Conservation (phyloP, 2,888 invertebrate species). For the Volucella zonaria region DNA sequence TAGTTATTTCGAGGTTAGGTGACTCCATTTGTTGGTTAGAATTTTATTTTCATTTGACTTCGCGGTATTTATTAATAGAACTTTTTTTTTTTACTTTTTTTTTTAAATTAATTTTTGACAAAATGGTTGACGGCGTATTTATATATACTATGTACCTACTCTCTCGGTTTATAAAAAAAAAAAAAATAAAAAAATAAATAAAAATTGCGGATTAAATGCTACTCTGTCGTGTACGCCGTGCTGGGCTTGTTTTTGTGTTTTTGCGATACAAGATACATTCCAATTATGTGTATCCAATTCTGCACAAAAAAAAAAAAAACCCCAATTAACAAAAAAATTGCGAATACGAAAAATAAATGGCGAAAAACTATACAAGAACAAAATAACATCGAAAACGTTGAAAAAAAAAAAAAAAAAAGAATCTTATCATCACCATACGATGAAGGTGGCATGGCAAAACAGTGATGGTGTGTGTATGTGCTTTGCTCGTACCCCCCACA, state of each 20-base stretch:
- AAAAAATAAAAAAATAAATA: not conserved
- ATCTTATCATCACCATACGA: constrained; percentile 56
- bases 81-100: constrained; percentile 35
- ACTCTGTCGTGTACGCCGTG: constrained; percentile 2
- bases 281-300: constrained; percentile 53
- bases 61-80: constrained; percentile 71
- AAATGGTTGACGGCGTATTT: constrained; percentile 70
- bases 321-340: not conserved
- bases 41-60: constrained; percentile 49
- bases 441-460: constrained; percentile 48
- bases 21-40: constrained; percentile 72
- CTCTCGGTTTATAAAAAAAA: constrained; percentile 16
- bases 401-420: constrained; percentile 22
- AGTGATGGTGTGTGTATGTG: constrained; percentile 30
- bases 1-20: constrained; percentile 69
- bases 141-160: constrained; percentile 37
- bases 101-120: constrained; percentile 31
- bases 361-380: constrained; percentile 1
- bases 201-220: no score
- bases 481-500: constrained; percentile 13
- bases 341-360: not conserved
- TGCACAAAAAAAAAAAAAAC: constrained; percentile 25
- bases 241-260: constrained; percentile 7
- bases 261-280: constrained; percentile 24
- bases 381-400: constrained; percentile 21